Base-by-base conservation (phyloP, 2,113 vertebrate species). In the Gadus macrocephalus region DNA sequence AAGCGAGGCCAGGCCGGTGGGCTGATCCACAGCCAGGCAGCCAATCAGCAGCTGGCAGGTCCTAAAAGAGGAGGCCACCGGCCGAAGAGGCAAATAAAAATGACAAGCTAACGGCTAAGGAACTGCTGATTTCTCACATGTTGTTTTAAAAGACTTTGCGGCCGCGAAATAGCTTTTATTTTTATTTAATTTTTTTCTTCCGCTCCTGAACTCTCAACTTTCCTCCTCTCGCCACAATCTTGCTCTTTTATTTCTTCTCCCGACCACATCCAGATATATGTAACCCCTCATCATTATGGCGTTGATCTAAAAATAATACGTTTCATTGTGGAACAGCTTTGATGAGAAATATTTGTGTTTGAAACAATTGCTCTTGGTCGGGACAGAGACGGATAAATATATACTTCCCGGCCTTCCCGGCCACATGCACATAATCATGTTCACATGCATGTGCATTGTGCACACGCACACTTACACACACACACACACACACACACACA, bases 21-120 rank as follows among this genome's bases (percentile, higher is more conserved):
- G 79, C 87, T 90, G 42, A 49, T 49, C 42, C 87, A 77, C 80
- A 88, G 86, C 88, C 89, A 88, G 89, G 9, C 86, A 81, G 81
- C 85, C 88, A 72, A 87, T 90, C 88, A 69, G 15, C 73, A 79
- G 82, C 85, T 92, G 92, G 90, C 91, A 86, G 25, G 0, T 74
- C 79, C 89, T 91, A 80, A 88, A 92, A 89, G 89, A 84, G 82
- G 20, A 83, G 78, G 42, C 71, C 88, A 88, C 86, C 86, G 83
- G 87, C 87, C 85, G 88, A 92, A 81, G 89, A 89, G 83, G 83
- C 87, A 88, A 89, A 91, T 93, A 91, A 91, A 91, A 90, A 92
- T 89, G 90, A 92, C 92, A 92, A 89, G 89, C 87, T 88, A 88
- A 91, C 88, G 89, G 88, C 91, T 90, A 86, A 91, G 86, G 89